Conservation (phyloP, 2,113 vertebrate species). For the Sorex fumeus region DNA sequence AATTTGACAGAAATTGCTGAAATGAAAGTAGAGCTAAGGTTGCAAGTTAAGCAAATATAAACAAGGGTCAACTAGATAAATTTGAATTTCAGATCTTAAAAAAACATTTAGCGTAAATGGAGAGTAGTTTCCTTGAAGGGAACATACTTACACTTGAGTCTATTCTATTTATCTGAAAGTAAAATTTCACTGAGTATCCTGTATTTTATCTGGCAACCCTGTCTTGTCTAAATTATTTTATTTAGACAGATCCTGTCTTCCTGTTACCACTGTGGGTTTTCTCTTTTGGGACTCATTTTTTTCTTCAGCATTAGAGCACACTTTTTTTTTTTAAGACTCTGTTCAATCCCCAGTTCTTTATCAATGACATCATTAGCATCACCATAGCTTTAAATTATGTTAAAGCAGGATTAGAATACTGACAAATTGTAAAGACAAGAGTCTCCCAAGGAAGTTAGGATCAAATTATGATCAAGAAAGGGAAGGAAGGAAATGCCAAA, state of each 20-base stretch:
- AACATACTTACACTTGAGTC: conserved; percentile 1
- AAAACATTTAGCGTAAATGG: neutral
- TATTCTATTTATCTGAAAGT: conserved; percentile 56
- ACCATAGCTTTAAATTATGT: conserved; percentile 67
- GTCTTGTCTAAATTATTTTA: neutral
- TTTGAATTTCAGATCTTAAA: conserved; percentile 50
- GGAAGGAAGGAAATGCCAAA: conserved; percentile 79
- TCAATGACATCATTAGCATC: conserved; percentile 76
- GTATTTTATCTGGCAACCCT: conserved; percentile 40
- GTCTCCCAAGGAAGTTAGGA: conserved; percentile 74
- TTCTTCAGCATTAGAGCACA: conserved; percentile 37
- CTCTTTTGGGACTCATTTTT: neutral
- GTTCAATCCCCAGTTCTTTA: conserved; percentile 44
- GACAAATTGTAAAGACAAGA: conserved; percentile 75
- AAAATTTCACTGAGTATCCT: conserved; percentile 25
- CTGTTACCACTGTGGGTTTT: neutral
- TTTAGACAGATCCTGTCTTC: conserved; percentile 1
- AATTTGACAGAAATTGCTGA: conserved; percentile 14
- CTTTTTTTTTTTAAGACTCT: conserved; percentile 46
- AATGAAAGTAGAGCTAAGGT: neutral
- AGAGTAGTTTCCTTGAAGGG: neutral
- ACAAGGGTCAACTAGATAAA: neutral
- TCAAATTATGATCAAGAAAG: conserved; percentile 77
- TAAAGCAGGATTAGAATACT: conserved; percentile 70
- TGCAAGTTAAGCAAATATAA: conserved; percentile 63